phyloP scores from a whole-genome alignment of 2,797 vertebrate species.

The Phataginus tricuspis region DNA sequence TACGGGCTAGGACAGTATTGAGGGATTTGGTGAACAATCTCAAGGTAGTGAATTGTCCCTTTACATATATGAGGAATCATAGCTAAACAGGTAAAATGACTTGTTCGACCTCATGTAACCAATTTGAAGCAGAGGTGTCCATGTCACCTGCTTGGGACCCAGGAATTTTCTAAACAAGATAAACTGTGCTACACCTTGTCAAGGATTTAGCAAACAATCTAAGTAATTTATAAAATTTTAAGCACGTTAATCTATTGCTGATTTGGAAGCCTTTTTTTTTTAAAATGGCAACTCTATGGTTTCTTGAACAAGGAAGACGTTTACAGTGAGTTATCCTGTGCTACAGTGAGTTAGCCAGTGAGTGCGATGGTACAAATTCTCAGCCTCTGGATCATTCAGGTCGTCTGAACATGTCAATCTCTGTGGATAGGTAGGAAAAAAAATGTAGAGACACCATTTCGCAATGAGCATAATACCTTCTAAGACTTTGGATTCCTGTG shows the following conservation, averaged over 20 bases:
- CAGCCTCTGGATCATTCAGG: not conserved
- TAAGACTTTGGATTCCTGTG: not conserved
- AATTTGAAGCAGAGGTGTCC: not conserved
- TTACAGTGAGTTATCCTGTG: not conserved
- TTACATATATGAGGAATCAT: not conserved
- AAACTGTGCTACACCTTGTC: not conserved
- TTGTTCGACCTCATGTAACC: not conserved
- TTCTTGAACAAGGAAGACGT: not conserved
- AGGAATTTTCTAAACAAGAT: not conserved
- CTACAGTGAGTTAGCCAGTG: not conserved
- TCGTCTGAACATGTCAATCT: not conserved
- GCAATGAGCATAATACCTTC: not conserved
- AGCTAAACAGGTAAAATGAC: not conserved
- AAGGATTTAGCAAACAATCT: not conserved
- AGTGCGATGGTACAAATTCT: not conserved
- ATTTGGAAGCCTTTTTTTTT: not conserved
- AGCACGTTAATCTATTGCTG: not conserved
- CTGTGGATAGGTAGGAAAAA: not conserved
- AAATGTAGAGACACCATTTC: not conserved
- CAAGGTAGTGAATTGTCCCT: not conserved
- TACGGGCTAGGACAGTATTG: not conserved
- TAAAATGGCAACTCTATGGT: not conserved
- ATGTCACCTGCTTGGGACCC: not conserved
- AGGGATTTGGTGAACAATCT: not conserved
- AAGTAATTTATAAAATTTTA: slow-evolving; percentile 10